A percentile compares a stretch with the other conserved stretches of the same genome.
Conservation (phyloP, 2,888 invertebrate genomes). For the Helleia helle region DNA sequence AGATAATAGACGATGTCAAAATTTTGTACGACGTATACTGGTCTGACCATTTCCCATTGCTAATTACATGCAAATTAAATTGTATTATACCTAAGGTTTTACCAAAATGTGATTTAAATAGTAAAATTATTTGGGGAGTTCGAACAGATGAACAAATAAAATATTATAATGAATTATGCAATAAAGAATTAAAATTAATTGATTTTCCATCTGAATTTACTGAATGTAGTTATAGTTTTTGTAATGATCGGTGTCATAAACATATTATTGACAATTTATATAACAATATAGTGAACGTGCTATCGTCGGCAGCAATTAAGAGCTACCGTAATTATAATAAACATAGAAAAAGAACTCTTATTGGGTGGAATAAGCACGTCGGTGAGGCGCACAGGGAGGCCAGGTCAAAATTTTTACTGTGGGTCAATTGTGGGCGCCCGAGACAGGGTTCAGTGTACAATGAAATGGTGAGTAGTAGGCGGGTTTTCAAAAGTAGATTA, state of each 20-base stretch:
- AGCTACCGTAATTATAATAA: not conserved
- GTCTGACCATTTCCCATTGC: slow-evolving; percentile 20
- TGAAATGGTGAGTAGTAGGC: slow-evolving; percentile 2
- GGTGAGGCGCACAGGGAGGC: slow-evolving; percentile 15
- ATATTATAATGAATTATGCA: too few species aligned
- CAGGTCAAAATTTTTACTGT: slow-evolving; percentile 12
- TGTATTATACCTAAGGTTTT: slow-evolving; percentile 5
- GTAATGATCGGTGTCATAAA: slow-evolving; percentile 5
- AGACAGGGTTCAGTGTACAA: slow-evolving; percentile 7
- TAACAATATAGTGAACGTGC: slow-evolving; percentile 9
- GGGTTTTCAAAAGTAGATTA: slow-evolving; percentile 9
- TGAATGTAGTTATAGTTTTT: too few species aligned
- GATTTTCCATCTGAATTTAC: not conserved
- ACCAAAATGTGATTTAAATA: too few species aligned
- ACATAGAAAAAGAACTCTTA: slow-evolving; percentile 3
- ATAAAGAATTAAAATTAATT: too few species aligned
- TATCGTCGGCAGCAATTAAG: slow-evolving; percentile 8
- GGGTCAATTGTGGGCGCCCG: slow-evolving; percentile 9
- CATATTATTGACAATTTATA: not conserved
- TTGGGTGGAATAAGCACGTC: slow-evolving; percentile 16
- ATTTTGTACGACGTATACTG: slow-evolving; percentile 15
- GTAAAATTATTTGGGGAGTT: slow-evolving; percentile 13
- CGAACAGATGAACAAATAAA: too few species aligned
- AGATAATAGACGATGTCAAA: slow-evolving; percentile 8
- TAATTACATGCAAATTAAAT: slow-evolving; percentile 16